Base-by-base conservation (phyloP, 2,113 vertebrate species). In the Neodontobutis hainanensis region DNA sequence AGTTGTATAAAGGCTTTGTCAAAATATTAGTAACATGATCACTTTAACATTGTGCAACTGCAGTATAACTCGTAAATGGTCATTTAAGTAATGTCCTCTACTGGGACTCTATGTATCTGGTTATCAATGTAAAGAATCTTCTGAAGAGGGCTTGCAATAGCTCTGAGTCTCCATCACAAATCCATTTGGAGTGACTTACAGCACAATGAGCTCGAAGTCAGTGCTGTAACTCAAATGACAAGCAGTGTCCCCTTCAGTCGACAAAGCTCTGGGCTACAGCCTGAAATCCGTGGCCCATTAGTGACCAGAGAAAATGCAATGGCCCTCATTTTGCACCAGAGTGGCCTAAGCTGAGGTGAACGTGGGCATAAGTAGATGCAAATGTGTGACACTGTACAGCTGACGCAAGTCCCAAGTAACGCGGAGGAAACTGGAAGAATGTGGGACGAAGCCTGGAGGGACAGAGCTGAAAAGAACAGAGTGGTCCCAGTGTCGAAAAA, bases 391-490 rank as follows among this genome's bases (percentile, higher is more conserved):
- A 66, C 60, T 62, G 75, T 70, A 16, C 40, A 11, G 69, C 82
- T 89, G 88, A 89, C 70, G 84, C 78, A 87, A 89, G 65, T 51
- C 2, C 10, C 0, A 36, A 10, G 85, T 58, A 88, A 88, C 61
- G 46, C 0, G 45, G 40, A 57, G 66, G 57, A 61, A 73, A 40
- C 8, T 1, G 79, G 50, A 65, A 50, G 73, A 61, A 67, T 45
- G 75, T 63, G 67, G 40, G 49, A 51, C 5, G 15, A 27, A 12
- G 69, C 83, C 83, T 48, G 56, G 52, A 57, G 87, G 62, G 77
- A 75, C 65, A 35, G 63, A 0, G 16, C 34, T 42, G 68, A 53
- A 55, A 16, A 78, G 51, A 70, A 62, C 47, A 56, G n/a, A 51
- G 12, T 19, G 1, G 65, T 36, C 50, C 55, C 6, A 0, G 53